phyloP scores from a whole-genome alignment of 2,113 vertebrate species.

The Semnornis frantzii region DNA sequence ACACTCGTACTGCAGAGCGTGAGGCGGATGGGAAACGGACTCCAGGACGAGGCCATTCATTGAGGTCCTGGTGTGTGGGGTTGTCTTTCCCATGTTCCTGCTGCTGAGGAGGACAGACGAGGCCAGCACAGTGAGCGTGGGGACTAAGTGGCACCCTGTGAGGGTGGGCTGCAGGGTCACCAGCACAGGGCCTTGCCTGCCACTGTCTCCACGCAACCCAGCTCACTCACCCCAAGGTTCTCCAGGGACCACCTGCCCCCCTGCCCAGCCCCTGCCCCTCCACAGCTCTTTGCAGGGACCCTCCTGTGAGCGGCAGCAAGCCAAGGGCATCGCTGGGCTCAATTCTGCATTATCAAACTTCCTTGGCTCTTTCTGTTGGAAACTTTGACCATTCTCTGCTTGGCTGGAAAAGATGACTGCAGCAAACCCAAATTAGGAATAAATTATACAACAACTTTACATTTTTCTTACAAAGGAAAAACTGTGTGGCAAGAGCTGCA shows the following conservation, averaged over 20 bases:
- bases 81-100: background rate
- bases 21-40: background rate
- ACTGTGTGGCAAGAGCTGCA: conserved; percentile 7
- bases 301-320: background rate
- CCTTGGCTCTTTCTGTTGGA: conserved; percentile 52
- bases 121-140: rapidly evolving
- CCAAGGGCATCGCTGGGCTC: background rate
- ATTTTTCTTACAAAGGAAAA: conserved; percentile 61
- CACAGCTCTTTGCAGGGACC: rapidly evolving
- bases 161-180: background rate
- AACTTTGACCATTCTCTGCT: conserved; percentile 59
- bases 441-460: conserved; percentile 68
- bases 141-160: rapidly evolving
- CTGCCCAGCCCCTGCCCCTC: background rate
- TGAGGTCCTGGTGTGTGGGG: background rate
- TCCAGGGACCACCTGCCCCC: background rate
- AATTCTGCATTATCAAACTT: conserved; percentile 34
- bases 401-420: conserved; percentile 65
- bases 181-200: background rate
- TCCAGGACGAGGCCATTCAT: conserved; percentile 32
- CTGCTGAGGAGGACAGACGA: background rate
- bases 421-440: conserved; percentile 72
- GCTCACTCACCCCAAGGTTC: background rate
- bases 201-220: rapidly evolving
- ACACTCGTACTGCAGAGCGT: background rate